phyloP scores from a whole-genome alignment of 2,888 invertebrate genomes.

The Drymonia ruficornis region DNA sequence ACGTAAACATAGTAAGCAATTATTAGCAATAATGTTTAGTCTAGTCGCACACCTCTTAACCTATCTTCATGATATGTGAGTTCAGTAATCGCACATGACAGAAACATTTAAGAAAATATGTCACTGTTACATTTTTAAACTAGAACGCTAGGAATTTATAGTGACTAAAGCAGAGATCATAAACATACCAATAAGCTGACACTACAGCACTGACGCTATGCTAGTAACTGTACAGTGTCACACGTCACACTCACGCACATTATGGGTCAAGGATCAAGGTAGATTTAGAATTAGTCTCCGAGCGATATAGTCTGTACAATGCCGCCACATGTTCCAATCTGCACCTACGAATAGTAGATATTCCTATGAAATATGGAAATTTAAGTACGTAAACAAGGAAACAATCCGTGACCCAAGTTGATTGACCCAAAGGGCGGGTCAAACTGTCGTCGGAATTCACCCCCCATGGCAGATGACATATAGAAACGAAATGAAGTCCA shows the following conservation, averaged over 20 bases:
- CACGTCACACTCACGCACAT: constrained; percentile 32
- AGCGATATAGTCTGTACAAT: constrained; percentile 24
- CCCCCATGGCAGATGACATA: constrained; percentile 37
- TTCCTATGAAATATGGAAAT: background rate
- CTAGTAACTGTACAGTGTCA: constrained; percentile 34
- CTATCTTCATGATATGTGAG: background rate
- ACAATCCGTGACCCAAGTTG: constrained; percentile 30
- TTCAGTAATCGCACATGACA: constrained; percentile 12
- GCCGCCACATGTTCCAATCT: constrained; percentile 10
- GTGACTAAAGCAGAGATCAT: constrained; percentile 38
- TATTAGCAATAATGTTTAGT: background rate
- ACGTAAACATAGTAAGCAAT: background rate
- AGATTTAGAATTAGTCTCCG: constrained; percentile 38
- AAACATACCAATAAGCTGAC: constrained; percentile 51
- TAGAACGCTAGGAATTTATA: constrained; percentile 37
- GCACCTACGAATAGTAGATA: background rate
- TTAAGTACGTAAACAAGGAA: background rate
- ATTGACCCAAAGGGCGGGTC: constrained; percentile 45
- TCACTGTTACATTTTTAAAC: constrained; percentile 24
- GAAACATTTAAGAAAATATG: constrained; percentile 26
- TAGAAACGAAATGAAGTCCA: constrained; percentile 41
- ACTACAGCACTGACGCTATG: constrained; percentile 26
- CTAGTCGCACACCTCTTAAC: background rate
- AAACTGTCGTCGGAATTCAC: constrained; percentile 47
- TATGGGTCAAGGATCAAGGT: constrained; percentile 57